These are phyloP conservation scores for Collichthys lucidus DNA, from an alignment of 2,113 vertebrate genomes.

Conservation along the genomic window DNA sequence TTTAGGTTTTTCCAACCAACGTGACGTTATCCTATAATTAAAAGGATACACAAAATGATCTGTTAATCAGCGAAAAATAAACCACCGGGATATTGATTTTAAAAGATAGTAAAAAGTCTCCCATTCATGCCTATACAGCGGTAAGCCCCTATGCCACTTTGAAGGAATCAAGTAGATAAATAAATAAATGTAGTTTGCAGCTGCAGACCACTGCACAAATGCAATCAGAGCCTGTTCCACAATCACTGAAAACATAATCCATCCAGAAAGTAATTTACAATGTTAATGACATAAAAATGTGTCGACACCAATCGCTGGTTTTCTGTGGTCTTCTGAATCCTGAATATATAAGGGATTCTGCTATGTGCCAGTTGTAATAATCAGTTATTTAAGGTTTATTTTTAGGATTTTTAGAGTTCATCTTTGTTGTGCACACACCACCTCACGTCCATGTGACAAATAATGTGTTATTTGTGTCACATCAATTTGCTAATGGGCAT, in stretches of 20 bases:
- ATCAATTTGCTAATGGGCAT: background rate
- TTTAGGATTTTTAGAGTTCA: too few species aligned
- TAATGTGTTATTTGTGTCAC: background rate
- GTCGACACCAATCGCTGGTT: background rate
- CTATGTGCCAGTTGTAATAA: too few species aligned
- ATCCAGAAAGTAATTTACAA: background rate
- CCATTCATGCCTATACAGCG: too few species aligned
- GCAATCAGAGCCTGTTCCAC: conserved; percentile 30
- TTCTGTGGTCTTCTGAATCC: background rate
- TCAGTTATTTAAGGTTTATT: background rate
- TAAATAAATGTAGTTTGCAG: background rate
- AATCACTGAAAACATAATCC: background rate
- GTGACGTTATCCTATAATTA: background rate
- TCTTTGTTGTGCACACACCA: background rate
- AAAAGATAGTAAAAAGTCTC: background rate
- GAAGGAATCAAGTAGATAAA: background rate
- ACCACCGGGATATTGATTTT: background rate
- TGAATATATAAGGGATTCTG: background rate
- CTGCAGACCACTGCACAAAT: conserved; percentile 9
- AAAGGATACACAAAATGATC: background rate
- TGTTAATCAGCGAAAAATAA: background rate
- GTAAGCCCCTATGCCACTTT: background rate
- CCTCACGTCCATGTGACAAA: background rate
- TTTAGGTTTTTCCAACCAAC: background rate
- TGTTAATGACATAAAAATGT: background rate